Evolutionary conservation across 64 coral and sea anemone genomes (phyloP).

Genomic region (Hydrozoanthus tunicans): DNA sequence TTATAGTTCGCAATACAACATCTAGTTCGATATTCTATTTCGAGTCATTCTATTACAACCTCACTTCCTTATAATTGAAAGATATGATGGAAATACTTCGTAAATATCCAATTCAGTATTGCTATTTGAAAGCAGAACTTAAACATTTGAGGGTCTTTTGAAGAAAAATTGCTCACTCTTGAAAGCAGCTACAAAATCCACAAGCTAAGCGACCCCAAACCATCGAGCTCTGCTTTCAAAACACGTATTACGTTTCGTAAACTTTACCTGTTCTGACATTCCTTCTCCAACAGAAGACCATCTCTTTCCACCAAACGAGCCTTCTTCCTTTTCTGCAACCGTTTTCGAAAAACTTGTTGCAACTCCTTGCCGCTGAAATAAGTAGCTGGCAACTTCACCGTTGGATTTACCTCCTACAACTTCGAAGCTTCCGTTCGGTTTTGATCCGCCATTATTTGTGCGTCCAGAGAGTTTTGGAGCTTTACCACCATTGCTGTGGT

Average conservation of each 20-base stretch:
- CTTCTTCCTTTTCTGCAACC: slow-evolving; percentile 95
- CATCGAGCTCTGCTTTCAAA: slow-evolving; percentile 14
- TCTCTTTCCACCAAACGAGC: slow-evolving; percentile 83
- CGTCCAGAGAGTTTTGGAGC: slow-evolving; percentile 87
- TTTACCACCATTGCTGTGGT: slow-evolving; percentile 84
- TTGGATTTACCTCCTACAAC: slow-evolving; percentile 88
- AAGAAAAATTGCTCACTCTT: slow-evolving; percentile 7
- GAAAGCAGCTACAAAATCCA: slow-evolving; percentile 49
- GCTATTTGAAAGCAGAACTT: slow-evolving; percentile 44
- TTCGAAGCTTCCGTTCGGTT: slow-evolving; percentile 85
- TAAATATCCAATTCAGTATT: neutral
- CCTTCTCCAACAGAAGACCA: slow-evolving; percentile 94
- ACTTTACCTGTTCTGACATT: slow-evolving; percentile 85
- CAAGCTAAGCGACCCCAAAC: slow-evolving; percentile 2
- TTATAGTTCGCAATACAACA: neutral
- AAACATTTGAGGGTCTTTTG: neutral
- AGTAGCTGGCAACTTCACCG: slow-evolving; percentile 97
- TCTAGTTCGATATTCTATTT: neutral
- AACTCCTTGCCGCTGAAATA: slow-evolving; percentile 98
- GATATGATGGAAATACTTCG: slow-evolving; percentile 1
- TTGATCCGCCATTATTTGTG: slow-evolving; percentile 76
- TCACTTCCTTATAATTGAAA: slow-evolving; percentile 12
- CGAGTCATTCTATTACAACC: neutral
- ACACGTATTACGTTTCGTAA: slow-evolving; percentile 4
- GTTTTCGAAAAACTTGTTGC: slow-evolving; percentile 99